Conservation (phyloP, 2,888 invertebrate genomes). For the Sialis fuliginosa region DNA sequence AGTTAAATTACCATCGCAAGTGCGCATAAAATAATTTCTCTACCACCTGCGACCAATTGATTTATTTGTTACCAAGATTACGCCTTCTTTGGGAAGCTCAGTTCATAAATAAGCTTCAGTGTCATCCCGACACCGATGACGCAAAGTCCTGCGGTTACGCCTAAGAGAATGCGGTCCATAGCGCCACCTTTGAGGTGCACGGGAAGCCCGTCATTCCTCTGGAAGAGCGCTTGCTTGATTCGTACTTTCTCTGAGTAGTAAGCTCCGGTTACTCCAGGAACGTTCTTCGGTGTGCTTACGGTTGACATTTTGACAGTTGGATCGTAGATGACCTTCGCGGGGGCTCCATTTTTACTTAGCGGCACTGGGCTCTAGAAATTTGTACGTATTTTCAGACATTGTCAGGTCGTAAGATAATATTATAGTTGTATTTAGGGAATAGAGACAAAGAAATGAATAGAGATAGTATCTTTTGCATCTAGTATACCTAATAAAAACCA, state of each 20-base stretch:
- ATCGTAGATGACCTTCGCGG: conserved; percentile 13
- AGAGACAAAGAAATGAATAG: too few relatives aligned
- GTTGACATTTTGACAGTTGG: conserved; percentile 27
- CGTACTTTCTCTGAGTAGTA: conserved; percentile 13
- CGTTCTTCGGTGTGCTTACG: conserved; percentile 22
- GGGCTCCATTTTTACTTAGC: conserved; percentile 1
- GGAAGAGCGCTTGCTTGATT: conserved; percentile 13
- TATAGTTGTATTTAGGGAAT: too few relatives aligned
- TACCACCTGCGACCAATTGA: too few relatives aligned
- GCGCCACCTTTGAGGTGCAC: conserved; percentile 12
- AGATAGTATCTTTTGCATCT: too few relatives aligned
- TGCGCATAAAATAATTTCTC: too few relatives aligned
- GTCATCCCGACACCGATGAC: conserved; percentile 22
- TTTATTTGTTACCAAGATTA: not conserved
- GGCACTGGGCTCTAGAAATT: conserved; percentile 4
- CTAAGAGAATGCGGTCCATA: conserved; percentile 18
- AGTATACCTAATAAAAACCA: too few relatives aligned
- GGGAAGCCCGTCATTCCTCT: conserved; percentile 11
- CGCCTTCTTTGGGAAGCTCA: conserved; percentile 6
- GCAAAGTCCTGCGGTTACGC: conserved; percentile 26
- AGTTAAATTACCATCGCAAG: too few relatives aligned
- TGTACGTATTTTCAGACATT: too few relatives aligned
- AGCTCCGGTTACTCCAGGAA: conserved; percentile 22
- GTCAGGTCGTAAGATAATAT: too few relatives aligned
- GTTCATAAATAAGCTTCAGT: conserved; percentile 4